Percentiles rank a stretch among this genome's conserved stretches.
phyloP scores from a whole-genome alignment of 2,888 invertebrate species.

The Drosophila robusta region DNA sequence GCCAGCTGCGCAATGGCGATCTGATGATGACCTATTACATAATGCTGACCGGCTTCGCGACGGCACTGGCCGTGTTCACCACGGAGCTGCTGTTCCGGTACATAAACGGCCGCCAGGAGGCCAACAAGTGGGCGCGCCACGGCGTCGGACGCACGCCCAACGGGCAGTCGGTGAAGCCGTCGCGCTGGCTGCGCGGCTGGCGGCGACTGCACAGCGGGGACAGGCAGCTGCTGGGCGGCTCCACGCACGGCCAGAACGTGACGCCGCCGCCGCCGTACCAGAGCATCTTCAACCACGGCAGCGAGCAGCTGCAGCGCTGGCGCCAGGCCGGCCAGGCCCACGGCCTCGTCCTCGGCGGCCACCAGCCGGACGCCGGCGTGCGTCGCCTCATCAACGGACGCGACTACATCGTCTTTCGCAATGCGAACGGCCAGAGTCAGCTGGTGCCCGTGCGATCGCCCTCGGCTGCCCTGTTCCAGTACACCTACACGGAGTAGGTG shows the following conservation, averaged over 20 bases:
- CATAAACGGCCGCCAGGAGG: conserved; percentile 73
- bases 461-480: conserved; percentile 91
- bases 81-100: conserved; percentile 87
- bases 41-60: conserved; percentile 89
- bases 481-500: conserved; percentile 84
- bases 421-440: conserved; percentile 87
- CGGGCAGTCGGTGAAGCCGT: conserved; percentile 68
- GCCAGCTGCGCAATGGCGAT: conserved; percentile 91
- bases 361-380: conserved; percentile 78
- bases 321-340: conserved; percentile 47
- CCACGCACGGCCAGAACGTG: conserved; percentile 64
- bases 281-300: conserved; percentile 80
- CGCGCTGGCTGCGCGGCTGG: conserved; percentile 69
- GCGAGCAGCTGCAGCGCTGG: conserved; percentile 52
- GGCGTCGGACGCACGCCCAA: conserved; percentile 79
- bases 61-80: conserved; percentile 88
- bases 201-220: conserved; percentile 47
- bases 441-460: conserved; percentile 91
- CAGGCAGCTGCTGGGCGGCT: conserved; percentile 53
- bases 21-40: conserved; percentile 92
- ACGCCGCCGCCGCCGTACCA: conserved; percentile 89
- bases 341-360: conserved; percentile 59
- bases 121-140: conserved; percentile 73
- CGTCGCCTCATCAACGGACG: conserved; percentile 90
- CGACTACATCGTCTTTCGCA: conserved; percentile 90